phyloP scores from a whole-genome alignment of 2,888 invertebrate genomes.

The Diaphora mendica region DNA sequence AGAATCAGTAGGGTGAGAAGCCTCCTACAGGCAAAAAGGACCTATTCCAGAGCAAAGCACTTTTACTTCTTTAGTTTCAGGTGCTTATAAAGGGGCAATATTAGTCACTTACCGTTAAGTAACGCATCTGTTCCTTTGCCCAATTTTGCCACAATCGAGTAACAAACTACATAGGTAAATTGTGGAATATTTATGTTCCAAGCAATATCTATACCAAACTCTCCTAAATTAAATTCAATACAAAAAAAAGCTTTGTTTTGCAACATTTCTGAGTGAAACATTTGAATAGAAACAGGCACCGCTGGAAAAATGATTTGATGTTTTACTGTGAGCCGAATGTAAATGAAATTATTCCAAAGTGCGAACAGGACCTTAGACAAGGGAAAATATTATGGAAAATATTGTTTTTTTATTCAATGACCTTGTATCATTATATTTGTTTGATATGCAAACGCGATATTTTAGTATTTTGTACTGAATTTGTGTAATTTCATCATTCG shows the following conservation, averaged over 20 bases:
- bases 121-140: not conserved
- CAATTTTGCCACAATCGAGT: no score
- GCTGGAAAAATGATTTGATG: conserved; percentile 44
- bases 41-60: no score
- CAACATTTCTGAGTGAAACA: conserved; percentile 31
- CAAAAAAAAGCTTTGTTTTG: conserved; percentile 21
- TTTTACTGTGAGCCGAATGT: conserved; percentile 36
- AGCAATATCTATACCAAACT: not conserved
- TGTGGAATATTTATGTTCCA: not conserved
- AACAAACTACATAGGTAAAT: conserved; percentile 22
- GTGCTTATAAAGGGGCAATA: not conserved
- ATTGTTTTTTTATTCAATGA: conserved; percentile 20
- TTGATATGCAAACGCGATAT: conserved; percentile 23
- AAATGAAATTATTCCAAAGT: conserved; percentile 42
- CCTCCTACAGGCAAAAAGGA: no score
- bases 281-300: conserved; percentile 42
- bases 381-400: conserved; percentile 21
- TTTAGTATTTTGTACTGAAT: conserved; percentile 15
- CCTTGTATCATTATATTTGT: conserved; percentile 20
- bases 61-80: not conserved
- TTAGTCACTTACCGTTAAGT: not conserved
- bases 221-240: not conserved
- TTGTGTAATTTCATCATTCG: conserved; percentile 12
- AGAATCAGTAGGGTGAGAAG: no score
- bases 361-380: conserved; percentile 23